These are phyloP conservation scores for Channa argus DNA, from an alignment of 2,113 vertebrate genomes.

Conservation along the genomic window DNA sequence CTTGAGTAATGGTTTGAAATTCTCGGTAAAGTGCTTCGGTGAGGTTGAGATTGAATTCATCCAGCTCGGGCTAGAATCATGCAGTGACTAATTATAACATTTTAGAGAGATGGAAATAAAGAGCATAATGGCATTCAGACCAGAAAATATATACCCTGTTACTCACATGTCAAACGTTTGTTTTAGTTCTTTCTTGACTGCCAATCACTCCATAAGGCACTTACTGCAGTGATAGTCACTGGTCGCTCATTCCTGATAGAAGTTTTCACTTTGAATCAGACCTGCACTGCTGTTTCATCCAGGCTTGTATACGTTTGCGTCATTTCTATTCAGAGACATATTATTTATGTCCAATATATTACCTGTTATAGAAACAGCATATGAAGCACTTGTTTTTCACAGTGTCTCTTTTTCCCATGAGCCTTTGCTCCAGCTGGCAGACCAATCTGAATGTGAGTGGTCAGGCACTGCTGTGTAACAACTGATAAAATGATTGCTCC, in stretches of 20 bases:
- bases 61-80: constrained; percentile 39
- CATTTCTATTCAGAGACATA: background rate
- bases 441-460: constrained; percentile 35
- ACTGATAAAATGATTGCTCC: constrained; percentile 65
- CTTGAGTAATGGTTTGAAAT: constrained; percentile 75
- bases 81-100: constrained; percentile 43
- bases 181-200: background rate
- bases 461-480: constrained; percentile 52
- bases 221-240: background rate
- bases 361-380: constrained; percentile 1
- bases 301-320: background rate
- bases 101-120: constrained; percentile 25
- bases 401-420: constrained; percentile 13
- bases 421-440: constrained; percentile 42
- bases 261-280: background rate
- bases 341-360: background rate
- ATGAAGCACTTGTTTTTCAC: constrained; percentile 20
- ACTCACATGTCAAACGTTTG: constrained; percentile 11
- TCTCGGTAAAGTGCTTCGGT: constrained; percentile 69
- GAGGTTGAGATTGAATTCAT: constrained; percentile 63
- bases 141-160: constrained; percentile 16
- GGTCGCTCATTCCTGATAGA: background rate
- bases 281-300: background rate
- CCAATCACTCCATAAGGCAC: background rate
- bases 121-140: constrained; percentile 31